Evolutionary conservation across 2,797 vertebrate genomes (phyloP).

Genomic region (Anableps anableps): DNA sequence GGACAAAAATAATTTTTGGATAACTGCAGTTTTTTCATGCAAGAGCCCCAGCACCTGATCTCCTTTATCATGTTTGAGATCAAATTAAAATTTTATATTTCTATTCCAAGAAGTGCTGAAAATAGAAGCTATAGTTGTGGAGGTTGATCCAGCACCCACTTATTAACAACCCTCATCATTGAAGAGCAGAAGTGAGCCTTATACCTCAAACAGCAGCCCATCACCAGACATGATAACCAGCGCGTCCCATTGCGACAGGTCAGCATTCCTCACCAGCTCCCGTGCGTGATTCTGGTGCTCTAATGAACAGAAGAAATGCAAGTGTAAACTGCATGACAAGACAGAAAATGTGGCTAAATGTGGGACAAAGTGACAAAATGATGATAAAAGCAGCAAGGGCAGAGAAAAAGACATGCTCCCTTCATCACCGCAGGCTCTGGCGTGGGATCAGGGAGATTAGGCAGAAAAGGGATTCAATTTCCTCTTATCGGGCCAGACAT

Average conservation of each 20-base stretch:
- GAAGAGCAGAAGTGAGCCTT: background rate
- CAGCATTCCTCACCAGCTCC: constrained; percentile 86
- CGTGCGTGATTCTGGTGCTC: constrained; percentile 90
- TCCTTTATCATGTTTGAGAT: constrained; percentile 26
- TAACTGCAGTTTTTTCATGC: background rate
- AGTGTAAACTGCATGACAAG: constrained; percentile 1
- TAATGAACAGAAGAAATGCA: constrained; percentile 49
- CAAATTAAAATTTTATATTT: constrained; percentile 47
- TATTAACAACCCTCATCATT: background rate
- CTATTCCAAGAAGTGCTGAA: constrained; percentile 30
- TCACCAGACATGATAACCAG: constrained; percentile 93
- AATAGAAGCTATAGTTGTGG: constrained; percentile 33
- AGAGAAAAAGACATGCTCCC: constrained; percentile 38
- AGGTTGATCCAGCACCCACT: background rate
- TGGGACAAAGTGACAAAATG: constrained; percentile 20
- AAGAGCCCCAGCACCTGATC: constrained; percentile 21
- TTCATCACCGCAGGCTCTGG: constrained; percentile 44
- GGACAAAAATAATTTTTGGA: constrained; percentile 12
- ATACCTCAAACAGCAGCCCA: constrained; percentile 92
- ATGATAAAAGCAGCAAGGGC: constrained; percentile 24
- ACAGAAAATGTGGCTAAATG: constrained; percentile 6
- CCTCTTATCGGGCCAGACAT: constrained; percentile 60
- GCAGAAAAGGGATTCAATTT: constrained; percentile 67
- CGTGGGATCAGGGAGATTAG: constrained; percentile 67
- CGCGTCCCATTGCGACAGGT: constrained; percentile 88